A percentile compares a stretch with the other conserved stretches of the same genome.
These are phyloP conservation scores for Crepidodera aurea DNA, from an alignment of 2,888 invertebrate genomes.

Conservation along the genomic window DNA sequence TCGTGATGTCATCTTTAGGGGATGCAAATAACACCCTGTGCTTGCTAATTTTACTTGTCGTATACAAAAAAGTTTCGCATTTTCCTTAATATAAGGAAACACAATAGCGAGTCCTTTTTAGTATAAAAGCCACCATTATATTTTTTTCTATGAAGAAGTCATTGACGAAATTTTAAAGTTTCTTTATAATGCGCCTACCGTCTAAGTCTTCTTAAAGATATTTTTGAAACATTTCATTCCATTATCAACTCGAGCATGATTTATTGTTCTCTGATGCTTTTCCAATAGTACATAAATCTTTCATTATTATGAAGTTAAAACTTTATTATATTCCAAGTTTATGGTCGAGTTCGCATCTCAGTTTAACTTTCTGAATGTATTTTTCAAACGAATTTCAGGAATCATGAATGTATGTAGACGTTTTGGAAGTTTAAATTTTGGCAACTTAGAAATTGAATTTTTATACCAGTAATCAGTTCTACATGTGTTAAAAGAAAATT, in stretches of 20 bases:
- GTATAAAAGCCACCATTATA: too few species aligned
- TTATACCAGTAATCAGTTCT: too few species aligned
- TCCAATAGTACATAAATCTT: constrained; percentile 34
- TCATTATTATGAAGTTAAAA: constrained; percentile 32
- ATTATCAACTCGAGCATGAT: constrained; percentile 28
- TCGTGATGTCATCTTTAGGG: too few species aligned
- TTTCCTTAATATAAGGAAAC: too few species aligned
- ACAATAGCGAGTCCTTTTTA: too few species aligned
- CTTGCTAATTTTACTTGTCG: too few species aligned
- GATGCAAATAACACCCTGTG: too few species aligned
- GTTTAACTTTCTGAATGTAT: constrained; percentile 21
- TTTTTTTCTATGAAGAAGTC: too few species aligned
- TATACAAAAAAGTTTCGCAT: too few species aligned
- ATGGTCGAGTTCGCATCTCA: constrained; percentile 31
- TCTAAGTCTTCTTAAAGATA: constrained; percentile 5
- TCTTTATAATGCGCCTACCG: neutral
- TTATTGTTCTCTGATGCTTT: constrained; percentile 31
- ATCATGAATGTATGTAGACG: constrained; percentile 28
- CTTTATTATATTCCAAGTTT: constrained; percentile 34
- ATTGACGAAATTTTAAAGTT: constrained; percentile 7
- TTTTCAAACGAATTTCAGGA: constrained; percentile 23
- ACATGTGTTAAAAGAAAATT: too few species aligned
- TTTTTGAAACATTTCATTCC: constrained; percentile 19
- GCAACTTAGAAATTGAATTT: neutral
- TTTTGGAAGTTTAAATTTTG: neutral